Conservation (phyloP, 2,113 vertebrate species). For the Istiophorus platypterus region DNA sequence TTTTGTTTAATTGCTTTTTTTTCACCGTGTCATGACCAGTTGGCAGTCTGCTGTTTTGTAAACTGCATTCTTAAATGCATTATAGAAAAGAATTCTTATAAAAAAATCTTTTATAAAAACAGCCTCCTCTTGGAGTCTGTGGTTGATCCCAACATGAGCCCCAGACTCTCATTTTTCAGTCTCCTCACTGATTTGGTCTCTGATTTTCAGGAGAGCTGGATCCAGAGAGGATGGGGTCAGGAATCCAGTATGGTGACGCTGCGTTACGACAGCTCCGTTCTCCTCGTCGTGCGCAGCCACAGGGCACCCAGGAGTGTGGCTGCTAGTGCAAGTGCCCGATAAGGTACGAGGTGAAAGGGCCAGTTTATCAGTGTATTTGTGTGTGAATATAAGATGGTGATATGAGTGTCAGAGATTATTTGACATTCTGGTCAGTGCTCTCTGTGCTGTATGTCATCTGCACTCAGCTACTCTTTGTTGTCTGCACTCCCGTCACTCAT, state of each 20-base stretch:
- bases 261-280: conserved; percentile 92
- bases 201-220: conserved; percentile 89
- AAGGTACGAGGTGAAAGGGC: conserved; percentile 30
- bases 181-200: conserved; percentile 1
- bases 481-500: neutral
- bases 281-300: conserved; percentile 88
- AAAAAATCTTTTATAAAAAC: no score
- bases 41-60: neutral
- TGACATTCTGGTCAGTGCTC: conserved; percentile 14
- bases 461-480: neutral
- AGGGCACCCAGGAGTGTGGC: conserved; percentile 89
- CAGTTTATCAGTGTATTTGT: neutral
- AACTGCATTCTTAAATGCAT: neutral
- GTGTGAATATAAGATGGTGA: neutral
- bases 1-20: no score
- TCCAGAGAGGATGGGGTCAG: conserved; percentile 95
- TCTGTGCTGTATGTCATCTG: neutral
- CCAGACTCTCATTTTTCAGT: neutral
- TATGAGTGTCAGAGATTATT: neutral
- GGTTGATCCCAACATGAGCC: neutral
- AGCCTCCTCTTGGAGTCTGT: neutral
- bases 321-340: conserved; percentile 80
- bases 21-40: neutral
- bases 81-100: neutral
- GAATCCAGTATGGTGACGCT: conserved; percentile 93